phyloP scores from a whole-genome alignment of 1,140 invertebrate species.

The Drosophila pallidifrons region DNA sequence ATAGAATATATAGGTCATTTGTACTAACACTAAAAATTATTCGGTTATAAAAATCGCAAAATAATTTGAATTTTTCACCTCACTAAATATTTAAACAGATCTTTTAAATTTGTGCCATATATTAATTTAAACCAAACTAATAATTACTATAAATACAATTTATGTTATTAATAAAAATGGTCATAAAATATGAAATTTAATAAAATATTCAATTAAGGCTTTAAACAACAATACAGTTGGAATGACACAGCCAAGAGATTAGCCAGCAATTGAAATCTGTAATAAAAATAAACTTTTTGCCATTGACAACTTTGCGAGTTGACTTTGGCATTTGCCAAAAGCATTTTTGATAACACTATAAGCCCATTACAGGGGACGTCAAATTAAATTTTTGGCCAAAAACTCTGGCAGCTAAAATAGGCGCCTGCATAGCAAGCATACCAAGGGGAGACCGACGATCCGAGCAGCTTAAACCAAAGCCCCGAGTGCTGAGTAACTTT shows the following conservation, averaged over 20 bases:
- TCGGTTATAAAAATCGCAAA: too few species aligned
- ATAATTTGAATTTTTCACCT: too few species aligned
- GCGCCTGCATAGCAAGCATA: slow-evolving; percentile 1
- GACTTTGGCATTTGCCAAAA: slow-evolving; percentile 35
- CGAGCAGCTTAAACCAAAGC: slow-evolving; percentile 31
- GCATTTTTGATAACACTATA: slow-evolving; percentile 31
- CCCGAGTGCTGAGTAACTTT: slow-evolving; percentile 41
- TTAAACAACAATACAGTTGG: neutral
- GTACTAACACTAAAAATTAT: too few species aligned
- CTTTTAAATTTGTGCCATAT: too few species aligned
- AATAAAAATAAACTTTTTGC: slow-evolving; percentile 14
- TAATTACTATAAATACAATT: too few species aligned
- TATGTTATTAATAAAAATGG: too few species aligned
- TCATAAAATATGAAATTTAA: neutral
- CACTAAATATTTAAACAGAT: too few species aligned
- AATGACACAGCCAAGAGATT: neutral
- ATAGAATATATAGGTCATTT: too few species aligned
- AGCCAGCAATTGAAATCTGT: neutral
- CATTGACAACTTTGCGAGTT: slow-evolving; percentile 26
- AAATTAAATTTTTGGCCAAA: slow-evolving; percentile 38
- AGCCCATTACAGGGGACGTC: slow-evolving; percentile 28
- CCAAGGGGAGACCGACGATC: neutral
- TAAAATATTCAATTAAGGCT: neutral
- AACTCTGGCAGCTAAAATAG: slow-evolving; percentile 3
- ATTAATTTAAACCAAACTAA: too few species aligned